Conservation (phyloP, 2,888 invertebrate species). For the Philaethria dido region DNA sequence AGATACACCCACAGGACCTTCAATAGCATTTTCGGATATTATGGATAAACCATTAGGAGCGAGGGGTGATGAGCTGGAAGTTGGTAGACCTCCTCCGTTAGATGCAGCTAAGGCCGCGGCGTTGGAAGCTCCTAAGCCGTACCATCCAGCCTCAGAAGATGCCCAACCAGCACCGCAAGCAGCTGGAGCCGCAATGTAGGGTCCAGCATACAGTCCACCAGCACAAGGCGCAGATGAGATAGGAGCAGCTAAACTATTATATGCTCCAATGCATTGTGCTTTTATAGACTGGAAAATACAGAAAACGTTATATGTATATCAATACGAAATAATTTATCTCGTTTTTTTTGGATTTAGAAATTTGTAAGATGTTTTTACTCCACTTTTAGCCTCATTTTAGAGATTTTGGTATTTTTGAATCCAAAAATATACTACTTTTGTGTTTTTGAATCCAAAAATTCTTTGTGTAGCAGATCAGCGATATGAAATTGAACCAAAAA, state of each 20-base stretch:
- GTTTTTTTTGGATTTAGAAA: too few species aligned
- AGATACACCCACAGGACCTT: constrained; percentile 48
- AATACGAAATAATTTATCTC: too few species aligned
- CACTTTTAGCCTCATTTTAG: too few species aligned
- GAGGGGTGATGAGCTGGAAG: constrained; percentile 52
- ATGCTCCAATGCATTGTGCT: constrained; percentile 43
- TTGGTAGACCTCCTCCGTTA: constrained; percentile 43
- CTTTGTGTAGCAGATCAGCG: too few species aligned
- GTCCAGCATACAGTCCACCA: not conserved
- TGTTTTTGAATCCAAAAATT: too few species aligned
- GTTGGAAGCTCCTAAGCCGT: constrained; percentile 7
- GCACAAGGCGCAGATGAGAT: not conserved
- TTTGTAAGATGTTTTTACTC: too few species aligned
- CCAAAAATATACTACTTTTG: too few species aligned
- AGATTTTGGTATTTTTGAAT: too few species aligned
- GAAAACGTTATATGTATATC: too few species aligned
- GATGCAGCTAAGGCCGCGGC: constrained; percentile 10
- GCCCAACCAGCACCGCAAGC: constrained; percentile 25
- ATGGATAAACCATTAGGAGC: constrained; percentile 52
- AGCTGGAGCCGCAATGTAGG: constrained; percentile 9
- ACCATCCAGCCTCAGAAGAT: constrained; percentile 24
- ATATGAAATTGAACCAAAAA: too few species aligned
- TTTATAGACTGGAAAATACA: constrained; percentile 44
- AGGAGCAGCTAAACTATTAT: constrained; percentile 1
- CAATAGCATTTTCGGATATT: constrained; percentile 53